Evolutionary conservation across 2,113 vertebrate genomes (phyloP).

Genomic region (Spheniscus mendiculus): DNA sequence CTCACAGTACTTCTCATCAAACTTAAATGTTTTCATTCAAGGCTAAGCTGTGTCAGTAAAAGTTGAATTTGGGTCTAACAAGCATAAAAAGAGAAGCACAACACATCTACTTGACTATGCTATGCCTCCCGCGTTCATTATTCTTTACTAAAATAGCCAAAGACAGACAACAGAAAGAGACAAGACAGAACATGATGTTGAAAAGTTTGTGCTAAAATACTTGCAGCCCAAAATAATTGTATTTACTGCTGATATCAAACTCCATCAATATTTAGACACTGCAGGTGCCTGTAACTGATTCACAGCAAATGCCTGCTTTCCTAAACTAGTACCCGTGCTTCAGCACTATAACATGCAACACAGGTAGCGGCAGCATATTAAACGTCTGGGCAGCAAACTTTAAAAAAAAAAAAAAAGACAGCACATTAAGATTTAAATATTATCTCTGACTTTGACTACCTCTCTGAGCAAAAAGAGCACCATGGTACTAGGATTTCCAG

Average conservation of each 20-base stretch:
- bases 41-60: background rate
- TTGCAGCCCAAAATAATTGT: background rate
- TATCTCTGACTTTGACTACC: slow-evolving; percentile 32
- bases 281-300: background rate
- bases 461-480: slow-evolving; percentile 25
- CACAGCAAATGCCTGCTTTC: background rate
- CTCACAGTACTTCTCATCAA: background rate
- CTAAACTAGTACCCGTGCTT: background rate
- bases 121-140: background rate
- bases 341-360: background rate
- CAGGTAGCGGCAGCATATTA: background rate
- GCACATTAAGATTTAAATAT: slow-evolving; percentile 31
- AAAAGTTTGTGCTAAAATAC: background rate
- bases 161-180: background rate
- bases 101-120: background rate
- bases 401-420: background rate
- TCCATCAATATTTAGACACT: background rate
- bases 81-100: background rate
- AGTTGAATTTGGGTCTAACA: background rate
- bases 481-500: background rate
- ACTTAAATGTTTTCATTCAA: background rate
- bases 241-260: background rate
- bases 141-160: background rate
- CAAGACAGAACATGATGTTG: background rate
- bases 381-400: background rate